Percentiles rank a stretch among this genome's conserved stretches.
These are phyloP conservation scores for Conomelus anceps DNA, from an alignment of 2,888 invertebrate species.

Conservation along the genomic window DNA sequence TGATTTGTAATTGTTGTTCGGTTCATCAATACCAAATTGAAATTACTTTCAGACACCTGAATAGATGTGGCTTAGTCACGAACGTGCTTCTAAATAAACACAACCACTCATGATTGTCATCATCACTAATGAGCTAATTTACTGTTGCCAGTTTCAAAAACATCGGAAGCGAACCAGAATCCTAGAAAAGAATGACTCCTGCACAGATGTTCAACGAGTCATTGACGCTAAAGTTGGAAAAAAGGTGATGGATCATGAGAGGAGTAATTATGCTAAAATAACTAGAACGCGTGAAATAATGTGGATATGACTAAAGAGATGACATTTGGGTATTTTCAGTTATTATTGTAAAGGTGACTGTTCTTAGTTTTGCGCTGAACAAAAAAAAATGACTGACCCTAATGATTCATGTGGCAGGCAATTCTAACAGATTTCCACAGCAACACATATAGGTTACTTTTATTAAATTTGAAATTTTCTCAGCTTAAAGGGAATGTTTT, in stretches of 20 bases:
- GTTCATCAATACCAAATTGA: not conserved
- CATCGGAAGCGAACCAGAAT: not conserved
- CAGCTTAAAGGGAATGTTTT: no score
- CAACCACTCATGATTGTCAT: not conserved
- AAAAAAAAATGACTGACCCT: not conserved
- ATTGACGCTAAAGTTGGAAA: not conserved
- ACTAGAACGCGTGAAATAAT: not conserved
- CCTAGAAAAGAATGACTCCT: not conserved
- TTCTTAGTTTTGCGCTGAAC: not conserved
- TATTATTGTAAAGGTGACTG: not conserved
- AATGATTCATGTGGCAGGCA: not conserved
- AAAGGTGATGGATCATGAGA: no score
- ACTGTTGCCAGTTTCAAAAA: not conserved
- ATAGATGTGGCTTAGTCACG: not conserved
- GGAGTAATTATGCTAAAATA: not conserved
- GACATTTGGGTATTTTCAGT: not conserved
- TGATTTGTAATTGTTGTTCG: not conserved
- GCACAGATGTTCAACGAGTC: not conserved
- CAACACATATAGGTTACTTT: no score
- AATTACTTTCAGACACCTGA: not conserved
- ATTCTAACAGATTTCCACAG: no score
- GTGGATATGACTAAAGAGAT: not conserved
- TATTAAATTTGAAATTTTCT: no score
- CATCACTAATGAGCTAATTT: not conserved
- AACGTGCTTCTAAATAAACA: not conserved